These are phyloP conservation scores for Schizothorax lantsangensis DNA, from an alignment of 2,797 vertebrate genomes.

Conservation along the genomic window DNA sequence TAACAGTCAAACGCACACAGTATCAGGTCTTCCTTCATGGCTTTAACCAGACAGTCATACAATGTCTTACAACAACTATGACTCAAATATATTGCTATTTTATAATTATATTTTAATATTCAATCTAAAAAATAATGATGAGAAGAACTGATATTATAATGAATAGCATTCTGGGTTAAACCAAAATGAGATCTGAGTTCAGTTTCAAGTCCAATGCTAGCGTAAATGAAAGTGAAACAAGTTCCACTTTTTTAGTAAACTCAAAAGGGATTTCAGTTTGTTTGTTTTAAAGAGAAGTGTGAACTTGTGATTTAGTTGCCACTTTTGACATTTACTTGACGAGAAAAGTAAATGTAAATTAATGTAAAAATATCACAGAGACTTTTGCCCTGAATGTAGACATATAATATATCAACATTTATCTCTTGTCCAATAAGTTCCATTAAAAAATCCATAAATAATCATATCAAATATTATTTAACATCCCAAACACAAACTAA, in stretches of 20 bases:
- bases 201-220: neutral
- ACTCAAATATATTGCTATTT: too few species aligned
- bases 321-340: too few species aligned
- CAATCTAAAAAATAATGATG: too few species aligned
- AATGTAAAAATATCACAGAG: neutral
- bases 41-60: too few species aligned
- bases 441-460: neutral
- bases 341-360: neutral
- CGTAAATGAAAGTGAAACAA: slow-evolving; percentile 51
- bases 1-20: too few species aligned
- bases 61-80: too few species aligned
- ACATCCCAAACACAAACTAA: neutral
- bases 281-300: neutral
- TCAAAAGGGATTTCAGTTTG: neutral
- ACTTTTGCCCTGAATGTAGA: neutral
- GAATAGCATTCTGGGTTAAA: slow-evolving; percentile 11
- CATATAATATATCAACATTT: neutral
- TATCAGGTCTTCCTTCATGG: too few species aligned
- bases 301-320: neutral
- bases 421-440: neutral
- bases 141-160: neutral
- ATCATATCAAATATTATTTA: neutral
- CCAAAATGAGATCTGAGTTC: neutral
- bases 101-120: too few species aligned
- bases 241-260: neutral